Evolutionary conservation across 2,113 vertebrate species (phyloP).

Genomic region (Seriola dumerili): DNA sequence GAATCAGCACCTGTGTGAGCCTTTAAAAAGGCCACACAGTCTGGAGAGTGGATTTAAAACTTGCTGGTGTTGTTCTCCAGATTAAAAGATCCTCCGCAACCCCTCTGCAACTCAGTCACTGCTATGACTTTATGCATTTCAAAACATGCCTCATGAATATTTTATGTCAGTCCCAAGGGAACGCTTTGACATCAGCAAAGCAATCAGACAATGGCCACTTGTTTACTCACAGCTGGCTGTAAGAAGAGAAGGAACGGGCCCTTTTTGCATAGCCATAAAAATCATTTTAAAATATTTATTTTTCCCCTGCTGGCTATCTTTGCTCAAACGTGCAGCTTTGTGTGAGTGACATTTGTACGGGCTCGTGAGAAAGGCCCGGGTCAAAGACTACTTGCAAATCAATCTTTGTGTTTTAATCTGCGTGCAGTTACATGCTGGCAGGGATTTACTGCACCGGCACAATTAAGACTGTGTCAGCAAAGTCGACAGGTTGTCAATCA

Average conservation of each 20-base stretch:
- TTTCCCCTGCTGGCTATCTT: background rate
- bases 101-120: slow-evolving; percentile 27
- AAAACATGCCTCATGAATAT: slow-evolving; percentile 67
- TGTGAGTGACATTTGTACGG: slow-evolving; percentile 37
- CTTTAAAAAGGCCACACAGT: slow-evolving; percentile 19
- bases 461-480: slow-evolving; percentile 60
- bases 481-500: slow-evolving; percentile 59
- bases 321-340: background rate
- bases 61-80: slow-evolving; percentile 7
- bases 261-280: slow-evolving; percentile 10
- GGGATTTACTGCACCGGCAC: slow-evolving; percentile 52
- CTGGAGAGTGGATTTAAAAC: slow-evolving; percentile 33
- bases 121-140: slow-evolving; percentile 40
- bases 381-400: slow-evolving; percentile 63
- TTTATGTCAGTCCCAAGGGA: slow-evolving; percentile 47
- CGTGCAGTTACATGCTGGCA: slow-evolving; percentile 28
- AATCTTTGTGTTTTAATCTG: slow-evolving; percentile 63
- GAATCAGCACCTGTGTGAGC: background rate
- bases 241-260: slow-evolving; percentile 14
- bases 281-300: slow-evolving; percentile 29
- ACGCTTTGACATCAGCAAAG: slow-evolving; percentile 56
- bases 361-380: slow-evolving; percentile 23
- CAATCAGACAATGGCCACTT: slow-evolving; percentile 63
- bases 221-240: slow-evolving; percentile 62
- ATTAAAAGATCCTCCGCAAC: slow-evolving; percentile 3